Percentiles rank a stretch among this genome's conserved stretches.
Evolutionary conservation across 1,140 invertebrate genomes (phyloP).

Genomic region (Pseudoatta argentina): DNA sequence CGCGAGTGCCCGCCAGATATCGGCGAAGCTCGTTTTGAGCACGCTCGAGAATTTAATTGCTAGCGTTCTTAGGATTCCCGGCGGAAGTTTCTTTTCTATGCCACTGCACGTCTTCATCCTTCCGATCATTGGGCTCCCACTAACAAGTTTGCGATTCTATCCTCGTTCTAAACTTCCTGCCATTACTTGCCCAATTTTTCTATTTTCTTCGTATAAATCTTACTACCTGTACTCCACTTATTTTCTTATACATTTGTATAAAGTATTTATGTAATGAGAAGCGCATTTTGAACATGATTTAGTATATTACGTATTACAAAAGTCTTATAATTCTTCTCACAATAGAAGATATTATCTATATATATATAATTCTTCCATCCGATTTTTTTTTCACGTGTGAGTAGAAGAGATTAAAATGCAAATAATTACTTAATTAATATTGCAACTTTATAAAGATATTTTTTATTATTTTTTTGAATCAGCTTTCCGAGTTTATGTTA

Average conservation of each 20-base stretch:
- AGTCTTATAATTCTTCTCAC: neutral
- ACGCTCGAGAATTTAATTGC: constrained; percentile 63
- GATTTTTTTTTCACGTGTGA: neutral
- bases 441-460: neutral
- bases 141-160: constrained; percentile 39
- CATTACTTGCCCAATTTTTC: constrained; percentile 1
- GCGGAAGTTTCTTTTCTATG: constrained; percentile 44
- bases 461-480: neutral
- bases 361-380: neutral
- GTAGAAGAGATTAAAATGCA: neutral
- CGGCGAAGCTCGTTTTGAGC: constrained; percentile 48
- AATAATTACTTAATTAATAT: neutral
- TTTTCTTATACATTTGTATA: neutral
- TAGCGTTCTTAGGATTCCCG: constrained; percentile 45
- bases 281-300: neutral
- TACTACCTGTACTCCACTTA: neutral
- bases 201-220: neutral
- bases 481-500: neutral
- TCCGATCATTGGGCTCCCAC: neutral
- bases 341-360: neutral
- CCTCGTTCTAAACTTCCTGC: neutral
- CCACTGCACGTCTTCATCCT: constrained; percentile 51
- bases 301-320: neutral
- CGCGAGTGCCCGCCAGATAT: constrained; percentile 29
- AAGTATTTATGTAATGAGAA: neutral